Evolutionary conservation across 1,140 invertebrate genomes (phyloP).

Genomic region (Trichogramma pretiosum): DNA sequence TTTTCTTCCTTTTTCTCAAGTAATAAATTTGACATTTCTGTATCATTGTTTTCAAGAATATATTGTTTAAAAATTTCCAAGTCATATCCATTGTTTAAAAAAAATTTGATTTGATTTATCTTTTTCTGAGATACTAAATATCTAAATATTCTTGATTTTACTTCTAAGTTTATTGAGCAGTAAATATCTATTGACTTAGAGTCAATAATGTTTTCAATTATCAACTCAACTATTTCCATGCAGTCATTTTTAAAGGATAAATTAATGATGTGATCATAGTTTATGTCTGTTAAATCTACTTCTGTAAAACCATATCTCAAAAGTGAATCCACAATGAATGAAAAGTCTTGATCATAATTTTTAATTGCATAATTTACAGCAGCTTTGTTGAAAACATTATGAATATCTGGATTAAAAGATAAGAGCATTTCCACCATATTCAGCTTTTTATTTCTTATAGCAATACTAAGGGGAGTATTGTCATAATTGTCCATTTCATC

Average conservation of each 20-base stretch:
- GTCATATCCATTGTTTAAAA: not conserved
- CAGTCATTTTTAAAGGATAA: too few relatives aligned
- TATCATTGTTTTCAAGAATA: not conserved
- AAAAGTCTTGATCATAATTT: not conserved
- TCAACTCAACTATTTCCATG: not conserved
- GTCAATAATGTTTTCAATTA: too few relatives aligned
- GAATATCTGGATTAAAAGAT: not conserved
- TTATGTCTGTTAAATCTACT: too few relatives aligned
- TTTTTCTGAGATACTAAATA: too few relatives aligned
- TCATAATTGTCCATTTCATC: not conserved
- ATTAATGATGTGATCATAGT: too few relatives aligned
- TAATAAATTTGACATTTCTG: not conserved
- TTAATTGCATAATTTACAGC: slow-evolving; percentile 3
- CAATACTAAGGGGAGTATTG: slow-evolving; percentile 7
- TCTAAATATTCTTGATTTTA: too few relatives aligned
- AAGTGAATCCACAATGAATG: not conserved
- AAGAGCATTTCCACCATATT: slow-evolving; percentile 1
- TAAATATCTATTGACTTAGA: too few relatives aligned
- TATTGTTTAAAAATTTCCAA: slow-evolving; percentile 8
- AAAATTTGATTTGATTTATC: too few relatives aligned
- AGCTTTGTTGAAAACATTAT: not conserved
- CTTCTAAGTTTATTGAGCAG: too few relatives aligned
- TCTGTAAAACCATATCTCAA: slow-evolving; percentile 1
- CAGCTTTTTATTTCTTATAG: not conserved
- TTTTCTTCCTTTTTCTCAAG: not conserved